These are phyloP conservation scores for Linepithema humile DNA, from an alignment of 1,140 invertebrate genomes.

Conservation along the genomic window DNA sequence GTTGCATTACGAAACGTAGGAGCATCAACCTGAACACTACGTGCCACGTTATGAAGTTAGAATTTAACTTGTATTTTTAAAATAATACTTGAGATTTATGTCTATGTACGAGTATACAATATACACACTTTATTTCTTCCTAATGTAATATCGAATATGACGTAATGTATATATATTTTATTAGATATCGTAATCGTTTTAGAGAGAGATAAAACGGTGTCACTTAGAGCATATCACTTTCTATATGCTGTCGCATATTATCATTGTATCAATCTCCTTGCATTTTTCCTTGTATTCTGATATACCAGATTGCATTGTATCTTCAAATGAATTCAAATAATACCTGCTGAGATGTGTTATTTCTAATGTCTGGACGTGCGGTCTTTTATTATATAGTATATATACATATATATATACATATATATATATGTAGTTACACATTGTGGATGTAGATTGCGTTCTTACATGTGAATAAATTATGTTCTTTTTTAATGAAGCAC, in stretches of 20 bases:
- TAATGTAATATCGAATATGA: conserved; percentile 18
- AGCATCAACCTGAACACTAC: conserved; percentile 28
- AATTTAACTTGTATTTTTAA: conserved; percentile 34
- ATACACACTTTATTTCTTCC: conserved; percentile 25
- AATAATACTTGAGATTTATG: conserved; percentile 43
- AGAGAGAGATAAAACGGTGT: conserved; percentile 1
- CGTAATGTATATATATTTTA: conserved; percentile 39
- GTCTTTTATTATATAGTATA: conserved; percentile 58
- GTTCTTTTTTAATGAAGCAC: conserved; percentile 49
- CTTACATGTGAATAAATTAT: conserved; percentile 69
- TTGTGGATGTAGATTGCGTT: conserved; percentile 62
- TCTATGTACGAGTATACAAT: conserved; percentile 34
- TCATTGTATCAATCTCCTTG: conserved; percentile 10
- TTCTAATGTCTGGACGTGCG: conserved; percentile 36
- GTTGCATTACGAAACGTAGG: neutral
- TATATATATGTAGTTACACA: conserved; percentile 44
- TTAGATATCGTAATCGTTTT: conserved; percentile 33
- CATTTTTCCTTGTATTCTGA: conserved; percentile 32
- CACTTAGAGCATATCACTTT: conserved; percentile 11
- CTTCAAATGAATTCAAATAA: conserved; percentile 30
- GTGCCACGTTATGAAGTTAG: conserved; percentile 27
- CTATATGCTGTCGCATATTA: conserved; percentile 10
- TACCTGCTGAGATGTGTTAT: conserved; percentile 32
- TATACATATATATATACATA: too few species aligned
- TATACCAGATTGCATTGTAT: conserved; percentile 46